phyloP scores from a whole-genome alignment of 1,140 invertebrate genomes.

The Drosophila varians region DNA sequence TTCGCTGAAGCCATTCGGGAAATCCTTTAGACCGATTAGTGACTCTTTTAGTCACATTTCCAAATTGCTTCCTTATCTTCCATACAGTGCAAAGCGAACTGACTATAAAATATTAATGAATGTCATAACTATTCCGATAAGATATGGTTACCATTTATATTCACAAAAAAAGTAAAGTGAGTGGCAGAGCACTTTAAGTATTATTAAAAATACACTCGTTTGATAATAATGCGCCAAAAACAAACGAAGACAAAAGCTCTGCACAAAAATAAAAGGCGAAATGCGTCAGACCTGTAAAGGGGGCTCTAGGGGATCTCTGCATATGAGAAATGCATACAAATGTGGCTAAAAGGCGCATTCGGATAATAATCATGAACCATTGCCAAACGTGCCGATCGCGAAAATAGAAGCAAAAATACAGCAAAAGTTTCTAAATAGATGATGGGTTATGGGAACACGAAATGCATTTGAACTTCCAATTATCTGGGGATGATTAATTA shows the following conservation, averaged over 20 bases:
- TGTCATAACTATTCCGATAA: slow-evolving; percentile 15
- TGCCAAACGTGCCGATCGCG: slow-evolving; percentile 19
- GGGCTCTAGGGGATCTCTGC: slow-evolving; percentile 36
- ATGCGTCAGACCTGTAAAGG: slow-evolving; percentile 53
- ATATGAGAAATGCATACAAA: slow-evolving; percentile 56
- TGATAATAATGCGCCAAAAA: slow-evolving; percentile 52
- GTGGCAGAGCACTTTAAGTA: slow-evolving; percentile 31
- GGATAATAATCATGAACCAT: slow-evolving; percentile 8
- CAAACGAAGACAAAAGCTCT: slow-evolving; percentile 36
- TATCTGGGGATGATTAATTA: background rate
- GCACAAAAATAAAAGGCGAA: slow-evolving; percentile 40
- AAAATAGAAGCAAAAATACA: background rate
- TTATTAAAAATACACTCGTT: slow-evolving; percentile 34
- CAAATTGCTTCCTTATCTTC: slow-evolving; percentile 21
- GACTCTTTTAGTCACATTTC: background rate
- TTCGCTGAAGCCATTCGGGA: background rate
- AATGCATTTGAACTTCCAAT: too few species aligned
- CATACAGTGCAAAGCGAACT: slow-evolving; percentile 22
- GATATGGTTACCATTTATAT: slow-evolving; percentile 40
- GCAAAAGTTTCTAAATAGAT: background rate
- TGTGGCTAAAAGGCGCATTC: slow-evolving; percentile 33
- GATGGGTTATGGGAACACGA: background rate
- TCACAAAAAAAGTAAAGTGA: slow-evolving; percentile 25
- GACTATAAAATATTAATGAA: slow-evolving; percentile 23
- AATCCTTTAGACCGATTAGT: slow-evolving; percentile 18